Conservation (phyloP, 2,888 invertebrate species). For the Pollenia labialis region DNA sequence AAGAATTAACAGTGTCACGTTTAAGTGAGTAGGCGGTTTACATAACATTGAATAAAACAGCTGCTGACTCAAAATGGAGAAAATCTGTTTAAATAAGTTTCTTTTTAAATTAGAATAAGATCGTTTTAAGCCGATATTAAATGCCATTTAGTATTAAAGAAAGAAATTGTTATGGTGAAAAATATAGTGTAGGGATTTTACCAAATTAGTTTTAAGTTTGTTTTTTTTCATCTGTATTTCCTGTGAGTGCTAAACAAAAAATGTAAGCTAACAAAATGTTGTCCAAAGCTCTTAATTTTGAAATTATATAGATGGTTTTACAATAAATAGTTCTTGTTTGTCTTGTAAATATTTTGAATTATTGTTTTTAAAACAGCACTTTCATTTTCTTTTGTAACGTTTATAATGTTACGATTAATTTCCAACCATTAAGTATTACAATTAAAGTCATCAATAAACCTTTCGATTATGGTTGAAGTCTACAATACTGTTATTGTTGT, state of each 20-base stretch:
- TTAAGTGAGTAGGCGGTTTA: conserved; percentile 57
- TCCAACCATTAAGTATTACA: conserved; percentile 50
- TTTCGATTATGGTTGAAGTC: not conserved
- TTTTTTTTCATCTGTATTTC: not conserved
- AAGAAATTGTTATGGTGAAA: not conserved
- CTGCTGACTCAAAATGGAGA: conserved; percentile 38
- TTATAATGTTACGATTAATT: conserved; percentile 29
- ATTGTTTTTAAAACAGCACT: conserved; percentile 34
- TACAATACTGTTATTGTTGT: not conserved
- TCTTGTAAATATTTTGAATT: conserved; percentile 21
- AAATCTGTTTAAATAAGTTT: not conserved
- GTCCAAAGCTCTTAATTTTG: too few species aligned
- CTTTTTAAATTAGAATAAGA: conserved; percentile 14
- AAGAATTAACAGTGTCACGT: conserved; percentile 52
- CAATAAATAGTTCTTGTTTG: not conserved
- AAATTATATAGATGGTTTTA: too few species aligned
- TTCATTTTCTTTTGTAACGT: conserved; percentile 37
- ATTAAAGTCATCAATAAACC: conserved; percentile 56
- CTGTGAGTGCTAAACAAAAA: not conserved
- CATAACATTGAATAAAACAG: conserved; percentile 30
- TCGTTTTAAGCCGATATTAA: conserved; percentile 1
- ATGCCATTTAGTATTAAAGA: conserved; percentile 5
- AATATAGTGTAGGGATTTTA: not conserved
- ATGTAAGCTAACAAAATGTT: too few species aligned
- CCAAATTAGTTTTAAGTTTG: not conserved